Evolutionary conservation across 2,113 vertebrate genomes (phyloP), one percentile per base, ranked within the genome.

Genomic region (Plecotus auritus): DNA sequence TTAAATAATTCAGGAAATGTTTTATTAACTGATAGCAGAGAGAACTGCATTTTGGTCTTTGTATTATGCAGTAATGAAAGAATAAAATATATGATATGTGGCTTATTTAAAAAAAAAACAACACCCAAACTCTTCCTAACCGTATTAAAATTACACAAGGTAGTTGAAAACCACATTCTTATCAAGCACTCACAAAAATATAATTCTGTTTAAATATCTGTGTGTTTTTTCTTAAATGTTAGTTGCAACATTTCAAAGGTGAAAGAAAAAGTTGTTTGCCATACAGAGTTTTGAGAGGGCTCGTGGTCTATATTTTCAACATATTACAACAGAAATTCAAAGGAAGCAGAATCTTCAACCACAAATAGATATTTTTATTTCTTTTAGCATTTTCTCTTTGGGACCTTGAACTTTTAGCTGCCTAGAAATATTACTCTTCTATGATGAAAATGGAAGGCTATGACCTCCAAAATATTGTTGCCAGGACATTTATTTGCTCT

Each of bases 1-100:
- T 98, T 98, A 97, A 97, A 97, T 93, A 97, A 96, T 97, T 98
- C 98, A 99, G 98, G 98, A 99, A 98, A 98, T 97, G 93, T 98
- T 98, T 98, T 98, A 98, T 98, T 98, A 98, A 97, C 98, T 98
- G 98, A 98, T 98, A 98, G 96, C 49, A 13, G 66, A 96, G 96
- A 97, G 96, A 98, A 95, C 96, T 98, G 98, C 97, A 98, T 98
- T 98, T 98, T 92, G 78, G 70, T 74, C 93, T 94, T 97, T 97
- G 84, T 47, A 94, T 47, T 98, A 97, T 93, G 83, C 95, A 98
- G 92, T 93, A 97, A 97, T 94, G 45, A 82, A 98, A 98, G 77
- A 98, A 96, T 96, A 97, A 97, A 98, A 97, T 95, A 97, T 96
- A 96, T 97, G 93, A 96, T 92, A 97, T 94, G 93, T 59, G 97